phyloP scores from a whole-genome alignment of 2,888 invertebrate genomes.

The Eupithecia dodoneata region DNA sequence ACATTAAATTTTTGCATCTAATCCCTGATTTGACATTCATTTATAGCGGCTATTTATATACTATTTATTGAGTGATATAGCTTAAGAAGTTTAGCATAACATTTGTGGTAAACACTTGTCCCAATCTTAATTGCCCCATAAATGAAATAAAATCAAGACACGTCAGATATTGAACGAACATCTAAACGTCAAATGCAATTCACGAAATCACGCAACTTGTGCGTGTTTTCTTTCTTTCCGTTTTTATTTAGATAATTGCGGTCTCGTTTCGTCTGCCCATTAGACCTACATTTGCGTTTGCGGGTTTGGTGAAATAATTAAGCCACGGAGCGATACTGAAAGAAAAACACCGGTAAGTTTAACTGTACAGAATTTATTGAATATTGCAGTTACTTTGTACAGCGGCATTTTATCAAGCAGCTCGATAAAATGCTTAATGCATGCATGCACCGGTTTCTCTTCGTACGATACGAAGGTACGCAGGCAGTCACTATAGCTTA shows the following conservation, averaged over 20 bases:
- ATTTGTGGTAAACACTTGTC: background rate
- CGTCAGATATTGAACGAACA: constrained; percentile 3
- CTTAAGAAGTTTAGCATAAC: too few species aligned
- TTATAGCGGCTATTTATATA: too few species aligned
- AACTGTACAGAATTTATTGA: background rate
- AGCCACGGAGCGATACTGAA: constrained; percentile 10
- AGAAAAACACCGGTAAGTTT: constrained; percentile 28
- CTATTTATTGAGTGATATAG: too few species aligned
- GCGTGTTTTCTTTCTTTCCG: constrained; percentile 24
- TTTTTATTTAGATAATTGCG: constrained; percentile 20
- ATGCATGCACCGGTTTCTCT: constrained; percentile 14
- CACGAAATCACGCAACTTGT: constrained; percentile 26
- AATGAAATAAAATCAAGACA: background rate
- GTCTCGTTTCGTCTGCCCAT: constrained; percentile 7
- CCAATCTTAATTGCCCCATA: background rate
- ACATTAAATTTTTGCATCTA: background rate
- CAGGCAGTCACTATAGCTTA: background rate
- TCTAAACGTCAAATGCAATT: constrained; percentile 9
- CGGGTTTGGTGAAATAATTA: constrained; percentile 26
- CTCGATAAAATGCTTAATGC: background rate
- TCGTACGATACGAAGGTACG: background rate
- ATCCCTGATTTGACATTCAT: too few species aligned
- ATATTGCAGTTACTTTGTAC: background rate
- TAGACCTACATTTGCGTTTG: constrained; percentile 21
- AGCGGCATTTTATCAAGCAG: background rate